Evolutionary conservation across 2,113 vertebrate species (phyloP), one percentile per base, ranked within the genome.

Genomic region (Equus przewalskii): DNA sequence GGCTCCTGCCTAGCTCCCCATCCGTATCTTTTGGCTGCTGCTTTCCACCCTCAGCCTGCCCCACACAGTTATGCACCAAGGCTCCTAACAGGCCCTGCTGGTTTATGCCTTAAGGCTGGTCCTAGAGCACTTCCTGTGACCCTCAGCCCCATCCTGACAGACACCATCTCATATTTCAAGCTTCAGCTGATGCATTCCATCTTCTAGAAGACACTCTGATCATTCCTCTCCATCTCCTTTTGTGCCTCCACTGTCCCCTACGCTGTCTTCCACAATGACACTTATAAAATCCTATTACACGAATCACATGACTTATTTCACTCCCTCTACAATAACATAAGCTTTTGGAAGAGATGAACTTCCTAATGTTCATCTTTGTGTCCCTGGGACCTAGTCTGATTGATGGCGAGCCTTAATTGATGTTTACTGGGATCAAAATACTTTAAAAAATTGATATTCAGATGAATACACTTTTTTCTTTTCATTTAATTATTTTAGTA

Each of bases 401-500:
- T 89, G 30, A n/a, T 7, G 19, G 6, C 16, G 10, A 36, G 18
- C 26, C 69, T 70, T 44, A 16, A 11, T 1, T 75, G 58, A 54
- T 70, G 44, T n/a, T 79, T 51, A 85, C 0, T n/a, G 54, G 22
- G 24, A 78, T 60, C 12, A 82, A 46, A 80, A 46, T 28, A 75
- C 36, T 60, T 87, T 76, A 22, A 41, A 82, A 91, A 76, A 22
- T 9, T 28, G 19, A 15, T 21, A 44, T 10, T 6, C 19, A 67
- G 2, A 49, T 56, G 60, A 54, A 60, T 18, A 41, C 30, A n/a
- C 28, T 51, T 84, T 75, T 78, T n/a, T 88, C 60, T 36, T 78
- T 91, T 70, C 24, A 78, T 51, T 92, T 33, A 41, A 73, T 89
- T 49, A n/a, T 28, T 54, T 80, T n/a, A 46, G n/a, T n/a, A 49